Percentiles rank a stretch among this genome's conserved stretches.
Conservation (phyloP, 2,797 vertebrate genomes). For the Masticophis lateralis region DNA sequence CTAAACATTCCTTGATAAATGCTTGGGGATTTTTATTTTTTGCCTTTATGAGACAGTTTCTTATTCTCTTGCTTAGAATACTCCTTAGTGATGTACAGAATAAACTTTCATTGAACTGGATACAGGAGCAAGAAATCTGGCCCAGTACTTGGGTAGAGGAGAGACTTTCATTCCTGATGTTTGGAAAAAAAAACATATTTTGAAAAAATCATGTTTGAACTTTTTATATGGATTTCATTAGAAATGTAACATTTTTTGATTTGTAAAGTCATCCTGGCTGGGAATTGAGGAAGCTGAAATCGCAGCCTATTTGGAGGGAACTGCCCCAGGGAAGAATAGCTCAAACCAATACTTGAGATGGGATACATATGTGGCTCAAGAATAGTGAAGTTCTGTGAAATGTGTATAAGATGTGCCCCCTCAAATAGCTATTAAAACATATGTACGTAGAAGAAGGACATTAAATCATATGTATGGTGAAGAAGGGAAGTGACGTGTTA, state of each 20-base stretch:
- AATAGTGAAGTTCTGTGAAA: neutral
- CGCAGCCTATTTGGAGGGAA: neutral
- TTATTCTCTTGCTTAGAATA: slow-evolving; percentile 26
- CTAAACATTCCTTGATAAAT: slow-evolving; percentile 36
- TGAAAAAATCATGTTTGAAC: neutral
- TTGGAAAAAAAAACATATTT: neutral
- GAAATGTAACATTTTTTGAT: neutral
- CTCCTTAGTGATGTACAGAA: slow-evolving; percentile 12
- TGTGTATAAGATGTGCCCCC: neutral
- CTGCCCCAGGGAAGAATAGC: neutral
- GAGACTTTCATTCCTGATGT: neutral
- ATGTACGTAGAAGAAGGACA: neutral
- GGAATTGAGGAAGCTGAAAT: neutral
- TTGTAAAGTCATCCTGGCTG: neutral
- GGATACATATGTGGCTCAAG: neutral
- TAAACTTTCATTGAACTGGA: slow-evolving; percentile 19
- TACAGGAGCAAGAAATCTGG: neutral
- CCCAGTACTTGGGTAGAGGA: neutral
- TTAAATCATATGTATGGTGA: neutral
- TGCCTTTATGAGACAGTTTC: slow-evolving; percentile 18
- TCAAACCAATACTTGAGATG: neutral
- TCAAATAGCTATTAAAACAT: neutral
- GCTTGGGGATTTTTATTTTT: slow-evolving; percentile 24
- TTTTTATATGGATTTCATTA: neutral
- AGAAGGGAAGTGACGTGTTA: neutral